Conservation (phyloP, 2,113 vertebrate species). For the Spizaetus ornatus region DNA sequence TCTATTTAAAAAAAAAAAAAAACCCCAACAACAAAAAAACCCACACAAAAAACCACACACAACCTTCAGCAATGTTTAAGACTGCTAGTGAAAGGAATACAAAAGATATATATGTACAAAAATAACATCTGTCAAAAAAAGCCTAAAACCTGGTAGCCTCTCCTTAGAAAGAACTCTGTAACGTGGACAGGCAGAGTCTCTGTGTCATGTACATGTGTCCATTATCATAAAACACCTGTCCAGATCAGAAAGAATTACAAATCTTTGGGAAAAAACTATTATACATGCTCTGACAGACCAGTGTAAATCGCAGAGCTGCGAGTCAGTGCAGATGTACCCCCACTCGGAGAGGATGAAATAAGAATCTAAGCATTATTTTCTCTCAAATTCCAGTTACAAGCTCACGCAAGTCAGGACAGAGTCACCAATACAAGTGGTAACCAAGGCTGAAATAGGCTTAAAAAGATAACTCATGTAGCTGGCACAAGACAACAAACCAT, state of each 20-base stretch:
- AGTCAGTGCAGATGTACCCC: background rate
- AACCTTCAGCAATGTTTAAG: background rate
- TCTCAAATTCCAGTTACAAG: background rate
- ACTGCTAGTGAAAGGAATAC: background rate
- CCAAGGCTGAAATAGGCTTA: background rate
- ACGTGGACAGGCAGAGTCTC: background rate
- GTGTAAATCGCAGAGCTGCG: background rate
- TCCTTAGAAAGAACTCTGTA: background rate
- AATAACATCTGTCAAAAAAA: background rate
- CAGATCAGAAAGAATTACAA: background rate
- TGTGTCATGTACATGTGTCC: accelerated
- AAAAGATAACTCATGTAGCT: background rate
- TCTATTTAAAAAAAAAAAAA: no score
- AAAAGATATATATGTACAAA: background rate
- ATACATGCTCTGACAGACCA: background rate
- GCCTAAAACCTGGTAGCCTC: background rate
- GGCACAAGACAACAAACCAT: background rate
- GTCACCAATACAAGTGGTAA: background rate
- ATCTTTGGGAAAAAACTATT: background rate
- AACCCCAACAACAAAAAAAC: no score
- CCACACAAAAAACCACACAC: background rate
- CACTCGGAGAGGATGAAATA: no score
- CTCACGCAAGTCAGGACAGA: background rate
- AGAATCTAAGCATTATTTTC: background rate
- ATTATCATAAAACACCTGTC: background rate